phyloP scores from a whole-genome alignment of 2,113 vertebrate genomes.

The Toxotes jaculatrix region DNA sequence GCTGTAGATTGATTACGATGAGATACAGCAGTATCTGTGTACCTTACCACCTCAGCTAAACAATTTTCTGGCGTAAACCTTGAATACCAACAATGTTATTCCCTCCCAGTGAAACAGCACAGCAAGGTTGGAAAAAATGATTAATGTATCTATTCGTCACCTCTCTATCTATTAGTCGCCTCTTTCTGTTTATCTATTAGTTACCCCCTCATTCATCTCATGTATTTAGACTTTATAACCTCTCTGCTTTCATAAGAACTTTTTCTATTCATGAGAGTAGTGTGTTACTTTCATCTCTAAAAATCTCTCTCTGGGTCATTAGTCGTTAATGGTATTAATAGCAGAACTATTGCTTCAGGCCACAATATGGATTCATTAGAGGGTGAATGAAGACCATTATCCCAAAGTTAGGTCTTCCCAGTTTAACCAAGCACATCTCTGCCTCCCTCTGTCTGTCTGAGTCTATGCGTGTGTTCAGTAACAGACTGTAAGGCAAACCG shows the following conservation, averaged over 20 bases:
- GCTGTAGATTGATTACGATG: not conserved
- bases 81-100: not conserved
- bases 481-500: conserved; percentile 65
- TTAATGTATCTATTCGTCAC: conserved; percentile 13
- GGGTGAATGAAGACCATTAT: conserved; percentile 73
- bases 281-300: conserved; percentile 49
- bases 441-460: conserved; percentile 5
- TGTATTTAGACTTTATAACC: conserved; percentile 37
- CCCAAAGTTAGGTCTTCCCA: conserved; percentile 53
- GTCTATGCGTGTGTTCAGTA: conserved; percentile 38
- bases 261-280: conserved; percentile 42
- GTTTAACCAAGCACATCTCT: conserved; percentile 68
- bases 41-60: no score
- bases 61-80: no score
- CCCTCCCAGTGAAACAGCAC: not conserved
- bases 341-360: conserved; percentile 68
- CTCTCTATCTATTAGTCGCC: conserved; percentile 16
- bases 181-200: conserved; percentile 2
- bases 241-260: conserved; percentile 37
- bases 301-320: conserved; percentile 67
- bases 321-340: conserved; percentile 77
- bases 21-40: not conserved
- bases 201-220: conserved; percentile 25
- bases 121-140: not conserved
- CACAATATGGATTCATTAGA: conserved; percentile 74